Evolutionary conservation across 2,113 vertebrate genomes (phyloP).

Genomic region (Dasyurus viverrinus): DNA sequence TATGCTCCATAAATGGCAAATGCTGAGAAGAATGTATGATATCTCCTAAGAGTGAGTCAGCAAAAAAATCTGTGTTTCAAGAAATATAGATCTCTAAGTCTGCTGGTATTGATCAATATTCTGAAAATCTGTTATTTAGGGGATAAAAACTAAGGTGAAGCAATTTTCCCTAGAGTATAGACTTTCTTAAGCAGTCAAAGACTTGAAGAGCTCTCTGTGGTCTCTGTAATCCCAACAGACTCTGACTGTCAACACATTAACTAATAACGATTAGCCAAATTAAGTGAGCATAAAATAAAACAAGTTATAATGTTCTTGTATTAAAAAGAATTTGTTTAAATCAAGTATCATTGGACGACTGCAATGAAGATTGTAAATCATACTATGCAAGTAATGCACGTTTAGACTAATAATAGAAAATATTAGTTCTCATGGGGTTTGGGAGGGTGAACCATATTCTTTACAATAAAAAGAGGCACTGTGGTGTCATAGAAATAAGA

Average conservation of each 20-base stretch:
- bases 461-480: fast-evolving
- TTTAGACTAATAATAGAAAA: not conserved
- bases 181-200: not conserved
- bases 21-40: not conserved
- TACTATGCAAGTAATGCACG: not conserved
- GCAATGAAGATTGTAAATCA: not conserved
- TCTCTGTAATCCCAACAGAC: slow-evolving; percentile 11
- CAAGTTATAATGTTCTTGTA: not conserved
- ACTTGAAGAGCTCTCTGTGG: not conserved
- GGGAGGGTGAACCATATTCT: fast-evolving
- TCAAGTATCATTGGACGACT: not conserved
- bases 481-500: not conserved
- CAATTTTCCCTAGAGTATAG: not conserved
- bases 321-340: not conserved
- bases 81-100: not conserved
- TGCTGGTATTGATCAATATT: not conserved
- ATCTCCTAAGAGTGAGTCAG: not conserved
- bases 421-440: not conserved
- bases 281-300: not conserved
- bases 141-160: not conserved
- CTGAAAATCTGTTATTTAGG: not conserved
- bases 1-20: not conserved
- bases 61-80: not conserved
- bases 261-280: not conserved
- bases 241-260: not conserved